Base-by-base conservation (phyloP, 2,797 vertebrate species). In the Lepus townsendii region DNA sequence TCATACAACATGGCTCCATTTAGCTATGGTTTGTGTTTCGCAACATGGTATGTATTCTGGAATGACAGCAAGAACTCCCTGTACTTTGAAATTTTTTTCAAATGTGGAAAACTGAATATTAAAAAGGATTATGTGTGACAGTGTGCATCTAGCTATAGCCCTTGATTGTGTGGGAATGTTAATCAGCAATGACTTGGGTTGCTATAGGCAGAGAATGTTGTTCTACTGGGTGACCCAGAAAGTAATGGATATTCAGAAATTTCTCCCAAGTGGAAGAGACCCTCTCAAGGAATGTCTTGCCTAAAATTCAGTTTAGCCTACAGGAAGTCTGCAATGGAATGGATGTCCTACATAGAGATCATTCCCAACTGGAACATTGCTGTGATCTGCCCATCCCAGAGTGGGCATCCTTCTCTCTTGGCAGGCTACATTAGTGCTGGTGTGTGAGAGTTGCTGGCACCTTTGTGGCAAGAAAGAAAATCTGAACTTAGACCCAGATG, bases 41-140 rank as follows among this genome's bases (percentile, higher is more conserved):
- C 83, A 26, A 1, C 27, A 19, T 17, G 62, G 60, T 22, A n/a
- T 87, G 35, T 68, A 16, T 47, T 75, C 87, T 65, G 32, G 7
- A 92, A 30, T n/a, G 10, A 62, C 66, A 83, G 52, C 6, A 73
- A 57, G 42, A 72, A 16, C 47, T 17, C 30, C 3, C 52, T 63
- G 30, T 27, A 68, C 14, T n/a, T 83, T 7, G 26, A 19, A 38
- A 30, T 65, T 38, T 50, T 57, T 57, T 27, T 75, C 47, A 42
- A 90, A 71, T 27, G 14, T 78, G 89, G 30, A 94, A 95, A 93
- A 69, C 7, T 42, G 9, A 57, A 72, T 2, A 65, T 89, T 92
- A 35, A 79, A 84, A 83, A 72, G 57, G 32, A 63, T 11, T 16
- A 8, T 54, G 32, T 30, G 11, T 69, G 52, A 20, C 38, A 57